These are phyloP conservation scores for Petrocephalus schoutedeni DNA, from an alignment of 2,797 vertebrate species.

Conservation along the genomic window DNA sequence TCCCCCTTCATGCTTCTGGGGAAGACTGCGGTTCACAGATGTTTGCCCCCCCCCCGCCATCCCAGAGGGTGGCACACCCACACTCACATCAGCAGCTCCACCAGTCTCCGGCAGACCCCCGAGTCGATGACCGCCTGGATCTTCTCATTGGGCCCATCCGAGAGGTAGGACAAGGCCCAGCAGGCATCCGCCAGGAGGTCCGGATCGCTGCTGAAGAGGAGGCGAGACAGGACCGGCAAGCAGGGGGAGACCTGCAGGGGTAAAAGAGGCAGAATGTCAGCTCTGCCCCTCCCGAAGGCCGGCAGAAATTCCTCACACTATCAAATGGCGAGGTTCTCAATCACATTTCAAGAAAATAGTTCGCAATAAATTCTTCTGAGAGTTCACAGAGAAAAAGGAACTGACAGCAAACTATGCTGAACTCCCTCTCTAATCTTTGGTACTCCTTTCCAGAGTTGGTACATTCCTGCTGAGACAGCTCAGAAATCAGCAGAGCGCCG, in stretches of 20 bases:
- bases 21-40: background rate
- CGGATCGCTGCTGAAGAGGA: slow-evolving; percentile 93
- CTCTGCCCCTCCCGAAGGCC: no score
- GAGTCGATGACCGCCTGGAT: slow-evolving; percentile 98
- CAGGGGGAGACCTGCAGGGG: slow-evolving; percentile 83
- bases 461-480: background rate
- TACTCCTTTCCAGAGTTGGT: background rate
- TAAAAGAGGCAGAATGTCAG: background rate
- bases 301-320: background rate
- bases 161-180: slow-evolving; percentile 97
- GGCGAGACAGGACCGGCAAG: slow-evolving; percentile 88
- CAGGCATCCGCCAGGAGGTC: slow-evolving; percentile 95
- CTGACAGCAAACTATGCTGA: background rate
- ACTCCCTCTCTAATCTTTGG: background rate
- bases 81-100: slow-evolving; percentile 93
- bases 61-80: background rate
- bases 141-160: slow-evolving; percentile 97
- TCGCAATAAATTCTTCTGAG: background rate
- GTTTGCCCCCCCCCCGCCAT: background rate
- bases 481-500: background rate
- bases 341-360: background rate
- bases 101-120: slow-evolving; percentile 89
- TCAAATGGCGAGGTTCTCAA: background rate
- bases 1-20: background rate
- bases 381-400: background rate